These are phyloP conservation scores for Eledona agricola DNA, from an alignment of 2,888 invertebrate genomes.

Conservation along the genomic window DNA sequence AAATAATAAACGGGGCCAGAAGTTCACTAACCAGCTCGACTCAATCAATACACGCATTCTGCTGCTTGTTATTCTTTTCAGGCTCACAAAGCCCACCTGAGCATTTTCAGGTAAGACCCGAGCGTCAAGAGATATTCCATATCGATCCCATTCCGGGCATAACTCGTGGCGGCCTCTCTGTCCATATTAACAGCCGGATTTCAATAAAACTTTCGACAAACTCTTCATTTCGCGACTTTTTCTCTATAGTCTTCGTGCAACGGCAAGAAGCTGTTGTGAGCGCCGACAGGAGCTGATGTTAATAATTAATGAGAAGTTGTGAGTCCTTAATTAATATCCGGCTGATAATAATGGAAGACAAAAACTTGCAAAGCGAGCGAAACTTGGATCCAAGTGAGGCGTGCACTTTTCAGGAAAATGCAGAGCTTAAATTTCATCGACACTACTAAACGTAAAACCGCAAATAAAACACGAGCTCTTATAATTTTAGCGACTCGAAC, in stretches of 20 bases:
- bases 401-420: slow-evolving; percentile 16
- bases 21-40: slow-evolving; percentile 24
- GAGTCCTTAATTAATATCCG: slow-evolving; percentile 25
- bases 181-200: neutral
- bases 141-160: slow-evolving; percentile 33
- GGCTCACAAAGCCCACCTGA: slow-evolving; percentile 20
- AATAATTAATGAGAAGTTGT: slow-evolving; percentile 27
- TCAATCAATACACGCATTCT: slow-evolving; percentile 31
- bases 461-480: too few relatives aligned
- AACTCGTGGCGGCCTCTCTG: slow-evolving; percentile 31
- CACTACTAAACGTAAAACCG: slow-evolving; percentile 2
- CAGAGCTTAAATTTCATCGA: slow-evolving; percentile 7
- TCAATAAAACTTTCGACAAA: neutral
- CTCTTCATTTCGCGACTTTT: neutral
- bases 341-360: slow-evolving; percentile 26
- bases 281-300: slow-evolving; percentile 13
- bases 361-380: slow-evolving; percentile 21
- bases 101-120: slow-evolving; percentile 28
- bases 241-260: slow-evolving; percentile 1
- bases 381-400: slow-evolving; percentile 7
- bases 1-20: slow-evolving; percentile 24
- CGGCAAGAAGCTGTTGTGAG: slow-evolving; percentile 16
- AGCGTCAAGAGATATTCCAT: slow-evolving; percentile 34
- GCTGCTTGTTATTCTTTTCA: slow-evolving; percentile 29
- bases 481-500: slow-evolving; percentile 2